Conservation (phyloP, 2,113 vertebrate genomes). For the Thunnus thynnus region DNA sequence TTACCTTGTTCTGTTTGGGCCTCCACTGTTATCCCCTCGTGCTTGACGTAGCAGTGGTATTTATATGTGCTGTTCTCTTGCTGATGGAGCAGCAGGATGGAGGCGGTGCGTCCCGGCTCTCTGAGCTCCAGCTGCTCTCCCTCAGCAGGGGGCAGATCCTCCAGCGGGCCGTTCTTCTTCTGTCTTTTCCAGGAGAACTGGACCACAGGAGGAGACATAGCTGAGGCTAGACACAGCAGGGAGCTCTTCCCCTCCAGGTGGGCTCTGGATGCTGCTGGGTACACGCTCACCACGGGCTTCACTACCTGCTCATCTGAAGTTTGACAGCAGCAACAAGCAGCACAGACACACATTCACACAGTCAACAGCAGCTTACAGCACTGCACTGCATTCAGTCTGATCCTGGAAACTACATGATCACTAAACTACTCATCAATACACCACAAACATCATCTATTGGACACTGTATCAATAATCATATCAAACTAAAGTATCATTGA, state of each 20-base stretch:
- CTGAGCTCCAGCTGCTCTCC: slow-evolving; percentile 38
- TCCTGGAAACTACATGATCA: too few species aligned
- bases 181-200: too few species aligned
- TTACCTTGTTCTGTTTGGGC: not conserved
- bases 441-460: too few species aligned
- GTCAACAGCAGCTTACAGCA: slow-evolving; percentile 19
- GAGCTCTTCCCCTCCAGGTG: too few species aligned
- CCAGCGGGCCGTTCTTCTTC: not conserved
- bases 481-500: too few species aligned
- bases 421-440: too few species aligned
- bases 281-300: slow-evolving; percentile 48
- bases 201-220: too few species aligned
- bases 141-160: not conserved
- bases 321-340: slow-evolving; percentile 3
- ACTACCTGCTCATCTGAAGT: slow-evolving; percentile 5
- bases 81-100: too few species aligned
- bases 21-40: not conserved
- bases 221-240: too few species aligned
- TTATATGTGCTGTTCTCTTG: too few species aligned
- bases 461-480: too few species aligned
- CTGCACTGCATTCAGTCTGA: not conserved
- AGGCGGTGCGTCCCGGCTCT: not conserved
- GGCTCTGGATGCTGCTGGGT: slow-evolving; percentile 37
- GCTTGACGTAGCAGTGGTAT: too few species aligned
- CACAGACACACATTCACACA: slow-evolving; percentile 7